phyloP scores from a whole-genome alignment of 2,888 invertebrate species.

The Spialia ferax region DNA sequence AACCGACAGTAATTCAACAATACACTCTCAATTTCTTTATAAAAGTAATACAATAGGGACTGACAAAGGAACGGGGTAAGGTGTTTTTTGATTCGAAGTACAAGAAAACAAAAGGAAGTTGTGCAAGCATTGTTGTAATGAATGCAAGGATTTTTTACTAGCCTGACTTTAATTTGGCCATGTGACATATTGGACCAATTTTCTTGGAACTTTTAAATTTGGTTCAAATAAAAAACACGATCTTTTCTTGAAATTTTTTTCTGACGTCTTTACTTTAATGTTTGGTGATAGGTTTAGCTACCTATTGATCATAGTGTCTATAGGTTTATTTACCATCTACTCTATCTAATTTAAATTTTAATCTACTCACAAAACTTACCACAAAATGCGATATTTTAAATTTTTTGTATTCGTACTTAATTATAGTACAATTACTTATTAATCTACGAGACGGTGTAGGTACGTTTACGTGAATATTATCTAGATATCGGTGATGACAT shows the following conservation, averaged over 20 bases:
- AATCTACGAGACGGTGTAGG: too few species aligned
- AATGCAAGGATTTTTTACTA: slow-evolving; percentile 58
- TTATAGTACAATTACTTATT: too few species aligned
- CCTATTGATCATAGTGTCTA: too few species aligned
- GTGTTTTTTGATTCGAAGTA: slow-evolving; percentile 77
- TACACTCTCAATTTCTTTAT: slow-evolving; percentile 86
- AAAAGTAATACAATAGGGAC: slow-evolving; percentile 65
- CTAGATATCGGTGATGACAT: too few species aligned
- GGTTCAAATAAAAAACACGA: slow-evolving; percentile 9
- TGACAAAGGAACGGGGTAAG: slow-evolving; percentile 63
- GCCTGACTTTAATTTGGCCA: slow-evolving; percentile 18
- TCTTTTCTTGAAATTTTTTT: neutral
- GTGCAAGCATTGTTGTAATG: slow-evolving; percentile 70
- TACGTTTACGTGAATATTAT: too few species aligned
- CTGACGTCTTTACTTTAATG: too few species aligned
- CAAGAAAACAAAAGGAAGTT: slow-evolving; percentile 66
- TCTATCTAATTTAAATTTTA: too few species aligned
- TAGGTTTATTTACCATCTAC: too few species aligned
- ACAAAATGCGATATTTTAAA: too few species aligned
- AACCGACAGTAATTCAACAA: slow-evolving; percentile 65
- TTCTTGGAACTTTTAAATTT: slow-evolving; percentile 48
- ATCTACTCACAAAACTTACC: too few species aligned
- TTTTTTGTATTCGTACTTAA: too few species aligned
- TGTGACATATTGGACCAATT: slow-evolving; percentile 46
- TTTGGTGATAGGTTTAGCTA: too few species aligned